A percentile compares a stretch with the other conserved stretches of the same genome.
These are phyloP conservation scores for Neodontobutis hainanensis DNA, from an alignment of 2,113 vertebrate species.

Conservation along the genomic window DNA sequence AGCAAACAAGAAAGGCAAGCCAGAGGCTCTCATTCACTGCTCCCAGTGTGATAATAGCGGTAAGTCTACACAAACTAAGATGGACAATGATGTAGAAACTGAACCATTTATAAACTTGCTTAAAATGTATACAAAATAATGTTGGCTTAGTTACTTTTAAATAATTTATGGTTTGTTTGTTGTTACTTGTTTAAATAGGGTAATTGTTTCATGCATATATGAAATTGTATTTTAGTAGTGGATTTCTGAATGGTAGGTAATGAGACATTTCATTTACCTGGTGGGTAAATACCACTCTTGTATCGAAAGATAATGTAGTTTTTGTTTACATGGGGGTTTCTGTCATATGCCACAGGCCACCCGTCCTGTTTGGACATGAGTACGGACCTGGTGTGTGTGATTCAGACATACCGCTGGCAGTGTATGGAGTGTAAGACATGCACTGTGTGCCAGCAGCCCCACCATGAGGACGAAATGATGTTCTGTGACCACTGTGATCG, in stretches of 20 bases:
- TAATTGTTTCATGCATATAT: no score
- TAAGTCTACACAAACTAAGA: slow-evolving; percentile 77
- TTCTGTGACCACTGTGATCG: slow-evolving; percentile 98
- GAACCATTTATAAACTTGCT: no score
- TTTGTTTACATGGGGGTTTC: neutral
- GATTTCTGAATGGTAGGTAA: no score
- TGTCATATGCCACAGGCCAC: slow-evolving; percentile 84
- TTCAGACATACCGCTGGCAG: slow-evolving; percentile 98
- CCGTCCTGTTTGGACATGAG: slow-evolving; percentile 98
- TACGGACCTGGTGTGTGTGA: slow-evolving; percentile 86
- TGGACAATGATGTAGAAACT: neutral
- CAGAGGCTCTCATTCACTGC: slow-evolving; percentile 98
- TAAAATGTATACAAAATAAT: no score
- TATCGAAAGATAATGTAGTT: no score
- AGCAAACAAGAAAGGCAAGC: slow-evolving; percentile 94
- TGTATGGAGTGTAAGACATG: slow-evolving; percentile 99
- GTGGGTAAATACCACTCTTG: no score
- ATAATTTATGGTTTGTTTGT: no score
- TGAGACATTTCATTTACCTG: no score
- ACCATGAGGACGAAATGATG: slow-evolving; percentile 99
- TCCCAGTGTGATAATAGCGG: slow-evolving; percentile 98
- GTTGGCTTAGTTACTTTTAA: no score
- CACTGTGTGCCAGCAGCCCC: slow-evolving; percentile 93
- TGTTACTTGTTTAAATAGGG: no score
- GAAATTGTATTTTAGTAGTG: no score